Evolutionary conservation across 2,888 invertebrate genomes (phyloP), one percentile per base, ranked within the genome.

Genomic region (Meiosimyza decipiens): DNA sequence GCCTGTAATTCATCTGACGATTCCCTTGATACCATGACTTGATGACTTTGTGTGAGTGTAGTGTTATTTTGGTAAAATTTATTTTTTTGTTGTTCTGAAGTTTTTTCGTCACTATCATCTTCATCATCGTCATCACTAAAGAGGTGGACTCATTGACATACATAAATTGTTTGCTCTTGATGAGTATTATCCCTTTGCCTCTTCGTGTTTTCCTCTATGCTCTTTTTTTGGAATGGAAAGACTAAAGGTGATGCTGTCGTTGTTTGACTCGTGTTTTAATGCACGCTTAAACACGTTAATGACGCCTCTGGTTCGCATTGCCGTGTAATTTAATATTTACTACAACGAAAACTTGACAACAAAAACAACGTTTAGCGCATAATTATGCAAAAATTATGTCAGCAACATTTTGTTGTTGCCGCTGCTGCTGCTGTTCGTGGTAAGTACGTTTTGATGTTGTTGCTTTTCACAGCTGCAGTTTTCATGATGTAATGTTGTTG

Each of bases 331-430:
- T 40, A 62, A 62, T 62, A 62, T 62, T 62, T n/a, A 60, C 60
- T 40, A 62, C 62, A 62, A 62, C 7, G 6, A 33, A 7, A 60
- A 60, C 0, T 6, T 28, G 1, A 60, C n/a, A 60, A 40, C 11
- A 33, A 60, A 40, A 33, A 60, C 62, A 40, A 62, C 33, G 47
- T 33, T 33, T 40, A 47, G 62, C 16, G 47, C n/a, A 62, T 47
- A 62, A 62, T 62, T 62, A 62, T 62, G 62, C 62, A 62, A 40
- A 62, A 62, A 62, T 62, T 62, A 62, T 62, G 62, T 62, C 62
- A 62, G 62, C 62, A 62, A 40, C 33, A 62, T 62, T 40, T 33
- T 62, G 62, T 47, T 62, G n/a, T 15, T 60, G 28, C 28, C 12
- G 28, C 59, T 22, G 40, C 33, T 60, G 40, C n/a, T 40, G 28